These are phyloP conservation scores for Echiichthys vipera DNA, from an alignment of 2,797 vertebrate species.

Conservation along the genomic window DNA sequence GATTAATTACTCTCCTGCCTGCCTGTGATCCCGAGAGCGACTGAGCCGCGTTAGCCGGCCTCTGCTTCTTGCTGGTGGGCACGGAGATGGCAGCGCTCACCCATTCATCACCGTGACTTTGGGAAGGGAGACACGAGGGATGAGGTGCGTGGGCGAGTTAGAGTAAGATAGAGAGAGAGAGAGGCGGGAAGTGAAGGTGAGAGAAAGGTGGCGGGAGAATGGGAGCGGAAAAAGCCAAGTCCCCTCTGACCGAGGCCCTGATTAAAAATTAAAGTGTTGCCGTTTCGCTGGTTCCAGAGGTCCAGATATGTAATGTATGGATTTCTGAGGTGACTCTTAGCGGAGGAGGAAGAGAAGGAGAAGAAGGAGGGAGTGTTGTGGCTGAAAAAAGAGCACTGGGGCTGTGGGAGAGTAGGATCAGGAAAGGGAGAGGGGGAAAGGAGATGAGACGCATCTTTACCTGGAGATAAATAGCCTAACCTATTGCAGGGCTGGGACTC, in stretches of 20 bases:
- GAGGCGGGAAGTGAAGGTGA: conserved; percentile 74
- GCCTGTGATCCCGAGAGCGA: conserved; percentile 80
- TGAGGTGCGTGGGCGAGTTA: conserved; percentile 47
- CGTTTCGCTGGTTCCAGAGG: conserved; percentile 51
- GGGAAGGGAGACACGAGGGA: conserved; percentile 60
- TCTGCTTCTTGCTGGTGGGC: conserved; percentile 82
- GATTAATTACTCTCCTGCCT: conserved; percentile 87
- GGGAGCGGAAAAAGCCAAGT: conserved; percentile 50
- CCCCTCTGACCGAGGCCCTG: conserved; percentile 67
- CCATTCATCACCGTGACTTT: conserved; percentile 86
- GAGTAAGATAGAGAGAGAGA: conserved; percentile 10
- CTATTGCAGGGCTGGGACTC: conserved; percentile 19
- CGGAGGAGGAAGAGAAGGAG: conserved; percentile 8
- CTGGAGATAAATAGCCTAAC: conserved; percentile 68
- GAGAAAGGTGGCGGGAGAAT: conserved; percentile 61
- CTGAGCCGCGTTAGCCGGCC: conserved; percentile 77
- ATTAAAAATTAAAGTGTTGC: conserved; percentile 80
- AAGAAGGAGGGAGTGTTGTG: not conserved
- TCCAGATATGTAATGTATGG: conserved; percentile 49
- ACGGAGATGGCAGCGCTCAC: conserved; percentile 76
- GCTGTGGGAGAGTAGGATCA: conserved; percentile 35
- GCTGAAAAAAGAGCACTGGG: conserved; percentile 34
- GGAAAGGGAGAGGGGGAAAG: conserved; percentile 11
- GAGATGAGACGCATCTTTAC: conserved; percentile 53
- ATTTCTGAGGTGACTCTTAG: conserved; percentile 47